phyloP scores from a whole-genome alignment of 2,888 invertebrate genomes.

The Halictus ligatus region DNA sequence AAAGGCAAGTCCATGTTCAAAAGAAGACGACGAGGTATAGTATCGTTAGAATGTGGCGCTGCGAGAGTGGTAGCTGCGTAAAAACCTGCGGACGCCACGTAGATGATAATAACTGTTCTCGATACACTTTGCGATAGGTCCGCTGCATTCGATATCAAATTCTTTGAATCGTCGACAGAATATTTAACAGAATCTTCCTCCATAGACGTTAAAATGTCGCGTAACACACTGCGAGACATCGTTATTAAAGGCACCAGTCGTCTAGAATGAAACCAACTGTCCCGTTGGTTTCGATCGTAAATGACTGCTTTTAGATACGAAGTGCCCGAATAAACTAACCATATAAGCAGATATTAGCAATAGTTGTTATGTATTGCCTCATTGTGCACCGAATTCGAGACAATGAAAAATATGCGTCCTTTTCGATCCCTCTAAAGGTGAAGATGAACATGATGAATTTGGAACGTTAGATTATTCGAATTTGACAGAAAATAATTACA shows the following conservation, averaged over 20 bases:
- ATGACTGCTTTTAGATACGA: not conserved
- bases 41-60: not conserved
- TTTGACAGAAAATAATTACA: not conserved
- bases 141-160: constrained; percentile 27
- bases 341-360: not conserved
- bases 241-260: not conserved
- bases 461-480: not conserved
- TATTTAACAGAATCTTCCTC: constrained; percentile 50
- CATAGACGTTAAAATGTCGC: constrained; percentile 39
- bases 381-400: not conserved
- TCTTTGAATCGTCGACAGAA: not conserved
- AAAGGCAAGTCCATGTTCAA: constrained; percentile 56
- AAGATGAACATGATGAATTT: not conserved
- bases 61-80: constrained; percentile 30
- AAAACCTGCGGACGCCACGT: constrained; percentile 18
- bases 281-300: not conserved
- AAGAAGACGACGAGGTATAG: constrained; percentile 29
- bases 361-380: not conserved
- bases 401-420: not conserved
- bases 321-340: not conserved
- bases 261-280: not conserved
- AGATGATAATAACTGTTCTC: constrained; percentile 27
- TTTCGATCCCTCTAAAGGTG: not conserved
- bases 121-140: constrained; percentile 43
- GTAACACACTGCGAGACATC: not conserved